Conservation (phyloP, 1,140 invertebrate species). For the Drosophila leontia region DNA sequence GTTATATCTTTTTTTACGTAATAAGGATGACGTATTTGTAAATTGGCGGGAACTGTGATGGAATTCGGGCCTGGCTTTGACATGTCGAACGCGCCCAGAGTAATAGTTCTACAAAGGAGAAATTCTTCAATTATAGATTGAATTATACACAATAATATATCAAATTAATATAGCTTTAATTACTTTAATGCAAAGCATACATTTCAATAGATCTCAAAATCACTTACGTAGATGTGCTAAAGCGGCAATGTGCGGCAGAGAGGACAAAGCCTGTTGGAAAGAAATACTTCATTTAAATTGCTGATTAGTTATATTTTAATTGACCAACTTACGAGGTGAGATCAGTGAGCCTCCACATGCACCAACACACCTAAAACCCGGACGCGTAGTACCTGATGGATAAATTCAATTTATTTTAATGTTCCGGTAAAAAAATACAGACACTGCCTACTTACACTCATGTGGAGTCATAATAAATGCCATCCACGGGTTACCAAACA, state of each 20-base stretch:
- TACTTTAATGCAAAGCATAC: too few relatives aligned
- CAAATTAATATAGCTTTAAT: too few relatives aligned
- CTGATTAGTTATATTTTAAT: too few relatives aligned
- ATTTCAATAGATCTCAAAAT: too few relatives aligned
- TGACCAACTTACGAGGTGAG: neutral
- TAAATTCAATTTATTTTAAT: neutral
- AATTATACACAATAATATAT: too few relatives aligned
- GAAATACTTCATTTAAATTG: neutral
- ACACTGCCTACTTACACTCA: neutral
- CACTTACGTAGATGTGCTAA: neutral
- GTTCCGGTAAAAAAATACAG: neutral
- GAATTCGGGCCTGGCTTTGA: neutral
- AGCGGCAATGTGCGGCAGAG: slow-evolving; percentile 3
- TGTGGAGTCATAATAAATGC: neutral
- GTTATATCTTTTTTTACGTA: neutral
- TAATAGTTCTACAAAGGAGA: neutral
- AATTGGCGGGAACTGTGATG: neutral
- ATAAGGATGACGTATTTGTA: neutral
- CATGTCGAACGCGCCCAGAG: neutral
- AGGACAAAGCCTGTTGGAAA: slow-evolving; percentile 2
- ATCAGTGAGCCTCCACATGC: slow-evolving; percentile 17
- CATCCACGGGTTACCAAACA: slow-evolving; percentile 11
- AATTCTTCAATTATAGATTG: too few relatives aligned
- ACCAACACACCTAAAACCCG: neutral
- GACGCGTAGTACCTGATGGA: neutral